Percentiles rank a stretch among this genome's conserved stretches.
Conservation (phyloP, 2,888 invertebrate genomes). For the Cephus rjabovi region DNA sequence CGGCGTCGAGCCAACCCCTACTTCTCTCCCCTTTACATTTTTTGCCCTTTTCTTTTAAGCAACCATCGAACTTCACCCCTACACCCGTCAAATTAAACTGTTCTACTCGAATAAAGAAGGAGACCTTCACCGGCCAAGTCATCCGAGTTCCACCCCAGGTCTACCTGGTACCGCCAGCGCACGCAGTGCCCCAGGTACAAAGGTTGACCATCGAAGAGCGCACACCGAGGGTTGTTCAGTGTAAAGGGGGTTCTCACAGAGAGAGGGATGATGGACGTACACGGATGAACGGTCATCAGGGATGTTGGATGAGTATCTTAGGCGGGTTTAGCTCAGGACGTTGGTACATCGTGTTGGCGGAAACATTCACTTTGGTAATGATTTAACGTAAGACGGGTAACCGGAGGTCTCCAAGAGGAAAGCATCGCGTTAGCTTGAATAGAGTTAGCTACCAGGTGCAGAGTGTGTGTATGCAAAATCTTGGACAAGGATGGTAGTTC, state of each 20-base stretch:
- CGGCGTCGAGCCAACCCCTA: neutral
- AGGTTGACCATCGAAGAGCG: neutral
- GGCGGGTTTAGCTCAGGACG: neutral
- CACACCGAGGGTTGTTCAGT: neutral
- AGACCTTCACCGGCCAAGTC: neutral
- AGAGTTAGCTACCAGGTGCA: conserved; percentile 38
- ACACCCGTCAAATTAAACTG: neutral
- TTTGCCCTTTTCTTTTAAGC: neutral
- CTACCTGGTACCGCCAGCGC: neutral
- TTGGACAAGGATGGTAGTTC: conserved; percentile 36
- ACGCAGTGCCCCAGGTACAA: neutral
- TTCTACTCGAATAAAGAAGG: neutral
- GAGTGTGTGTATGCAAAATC: conserved; percentile 36
- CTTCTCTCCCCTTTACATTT: neutral
- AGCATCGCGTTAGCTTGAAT: conserved; percentile 31
- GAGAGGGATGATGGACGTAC: neutral
- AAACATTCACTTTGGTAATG: conserved; percentile 43
- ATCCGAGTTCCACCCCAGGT: neutral
- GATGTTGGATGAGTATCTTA: neutral
- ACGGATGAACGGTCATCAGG: neutral
- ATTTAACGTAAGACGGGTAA: conserved; percentile 39
- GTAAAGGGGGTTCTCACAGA: neutral
- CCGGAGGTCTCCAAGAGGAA: conserved; percentile 42
- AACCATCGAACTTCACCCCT: neutral
- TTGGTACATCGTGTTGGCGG: conserved; percentile 14